Evolutionary conservation across 2,888 invertebrate genomes (phyloP), one percentile per base, ranked within the genome.

Genomic region (Listrodromus nycthemerus): DNA sequence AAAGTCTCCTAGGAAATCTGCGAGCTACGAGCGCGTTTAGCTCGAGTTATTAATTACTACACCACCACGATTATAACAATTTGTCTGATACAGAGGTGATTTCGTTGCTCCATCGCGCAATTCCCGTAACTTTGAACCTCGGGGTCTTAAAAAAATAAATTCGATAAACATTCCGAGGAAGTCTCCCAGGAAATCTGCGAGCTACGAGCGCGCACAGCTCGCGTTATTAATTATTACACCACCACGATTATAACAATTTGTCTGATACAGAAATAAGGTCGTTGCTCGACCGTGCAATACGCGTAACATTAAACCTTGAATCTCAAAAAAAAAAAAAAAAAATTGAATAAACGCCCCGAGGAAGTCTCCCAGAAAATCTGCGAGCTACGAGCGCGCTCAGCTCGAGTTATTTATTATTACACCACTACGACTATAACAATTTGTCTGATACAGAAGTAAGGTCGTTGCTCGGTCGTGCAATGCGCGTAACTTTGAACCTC

Each of bases 401-500:
- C 37, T 10, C 37, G 37, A 37, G 37, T 37, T 33, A 33, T 33
- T 33, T 8, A 33, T n/a, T 2, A 19, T 7, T n/a, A 21, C 52
- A 50, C 50, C 3, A n/a, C 3, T n/a, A 4, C 16, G 7, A n/a
- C n/a, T 50, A 48, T 0, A 48, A 67, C 30, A 27, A 19, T 10
- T 30, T 10, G 24, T 5, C 10, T 3, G 21, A 37, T 19, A n/a
- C 16, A 1, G 50, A 21, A 21, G 52, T 52, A 48, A 30, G 52
- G 69, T 70, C 24, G 24, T 70, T 55, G 55, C 52, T 37, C 55
- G 37, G 37, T 33, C 24, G 13, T 21, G 55, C 33, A 55, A 55
- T 21, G 13, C 21, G 19, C 48, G 33, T 50, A 69, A 55, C 70
- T 70, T 52, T 52, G 52, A 52, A 70, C 50, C 70, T 52, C 33